These are phyloP conservation scores for Popillia japonica DNA, from an alignment of 1,140 invertebrate genomes.

Conservation along the genomic window DNA sequence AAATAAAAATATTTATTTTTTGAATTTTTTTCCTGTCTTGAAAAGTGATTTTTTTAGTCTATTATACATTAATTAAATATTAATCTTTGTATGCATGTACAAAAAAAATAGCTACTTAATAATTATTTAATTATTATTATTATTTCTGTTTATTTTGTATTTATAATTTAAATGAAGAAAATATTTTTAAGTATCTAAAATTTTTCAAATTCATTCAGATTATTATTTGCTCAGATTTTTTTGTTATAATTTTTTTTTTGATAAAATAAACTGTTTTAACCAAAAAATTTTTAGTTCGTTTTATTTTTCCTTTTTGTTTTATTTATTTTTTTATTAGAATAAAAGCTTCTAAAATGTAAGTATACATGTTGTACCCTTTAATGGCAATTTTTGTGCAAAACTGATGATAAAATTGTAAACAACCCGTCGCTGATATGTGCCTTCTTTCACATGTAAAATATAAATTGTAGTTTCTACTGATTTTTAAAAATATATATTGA, in stretches of 20 bases:
- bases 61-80: conserved; percentile 22
- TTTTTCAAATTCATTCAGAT: not conserved
- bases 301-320: conserved; percentile 30
- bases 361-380: conserved; percentile 7
- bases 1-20: conserved; percentile 11
- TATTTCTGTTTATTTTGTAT: conserved; percentile 41
- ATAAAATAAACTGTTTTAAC: conserved; percentile 39
- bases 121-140: conserved; percentile 32
- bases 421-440: conserved; percentile 28
- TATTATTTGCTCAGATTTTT: conserved; percentile 39
- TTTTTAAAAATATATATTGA: not conserved
- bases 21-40: conserved; percentile 32
- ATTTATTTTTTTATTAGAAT: not conserved
- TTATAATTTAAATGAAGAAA: conserved; percentile 34
- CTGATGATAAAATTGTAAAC: conserved; percentile 24
- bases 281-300: conserved; percentile 20
- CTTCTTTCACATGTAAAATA: conserved; percentile 19
- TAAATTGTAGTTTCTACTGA: conserved; percentile 6
- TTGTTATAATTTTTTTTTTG: conserved; percentile 36
- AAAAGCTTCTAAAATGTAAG: not conserved
- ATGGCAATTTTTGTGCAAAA: conserved; percentile 21
- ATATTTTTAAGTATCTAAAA: conserved; percentile 30
- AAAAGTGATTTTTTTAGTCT: conserved; percentile 38
- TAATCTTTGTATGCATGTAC: conserved; percentile 38
- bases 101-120: conserved; percentile 39